Percentiles rank a stretch among this genome's conserved stretches.
Conservation (phyloP, 2,797 vertebrate species). For the Lagodon rhomboides region DNA sequence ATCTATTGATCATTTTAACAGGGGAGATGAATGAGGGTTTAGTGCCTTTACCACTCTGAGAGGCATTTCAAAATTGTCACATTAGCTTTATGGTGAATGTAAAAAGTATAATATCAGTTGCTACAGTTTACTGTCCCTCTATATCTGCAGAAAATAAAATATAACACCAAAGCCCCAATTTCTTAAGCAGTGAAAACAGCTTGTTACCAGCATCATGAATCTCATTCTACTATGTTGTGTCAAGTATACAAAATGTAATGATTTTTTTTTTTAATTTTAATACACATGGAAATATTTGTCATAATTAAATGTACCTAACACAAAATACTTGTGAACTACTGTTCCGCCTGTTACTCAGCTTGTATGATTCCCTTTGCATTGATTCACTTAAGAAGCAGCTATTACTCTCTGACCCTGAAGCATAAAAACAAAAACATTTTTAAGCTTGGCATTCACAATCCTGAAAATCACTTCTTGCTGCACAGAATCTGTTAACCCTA, state of each 20-base stretch:
- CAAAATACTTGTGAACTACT: not conserved
- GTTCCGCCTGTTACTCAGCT: constrained; percentile 14
- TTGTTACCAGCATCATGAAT: constrained; percentile 8
- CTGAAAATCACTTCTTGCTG: constrained; percentile 5
- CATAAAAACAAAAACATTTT: constrained; percentile 7
- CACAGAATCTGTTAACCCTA: not conserved
- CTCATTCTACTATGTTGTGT: not conserved
- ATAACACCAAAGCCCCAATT: not conserved
- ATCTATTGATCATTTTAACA: constrained; percentile 1
- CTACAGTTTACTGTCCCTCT: not conserved
- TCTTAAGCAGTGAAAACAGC: not conserved
- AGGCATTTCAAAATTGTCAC: not conserved
- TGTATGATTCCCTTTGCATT: not conserved
- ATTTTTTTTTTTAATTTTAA: not conserved
- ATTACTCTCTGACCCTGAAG: constrained; percentile 14
- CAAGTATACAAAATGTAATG: not conserved
- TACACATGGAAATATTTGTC: not conserved
- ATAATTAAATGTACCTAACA: not conserved
- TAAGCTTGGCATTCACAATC: not conserved
- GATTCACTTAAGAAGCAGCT: constrained; percentile 5
- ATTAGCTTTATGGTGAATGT: constrained; percentile 20
- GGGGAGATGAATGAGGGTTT: constrained; percentile 12
- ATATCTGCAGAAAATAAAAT: constrained; percentile 4
- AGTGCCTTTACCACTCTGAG: not conserved
- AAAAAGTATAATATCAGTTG: not conserved